phyloP scores from a whole-genome alignment of 1,140 invertebrate species.

The Diploscapter pachys region DNA sequence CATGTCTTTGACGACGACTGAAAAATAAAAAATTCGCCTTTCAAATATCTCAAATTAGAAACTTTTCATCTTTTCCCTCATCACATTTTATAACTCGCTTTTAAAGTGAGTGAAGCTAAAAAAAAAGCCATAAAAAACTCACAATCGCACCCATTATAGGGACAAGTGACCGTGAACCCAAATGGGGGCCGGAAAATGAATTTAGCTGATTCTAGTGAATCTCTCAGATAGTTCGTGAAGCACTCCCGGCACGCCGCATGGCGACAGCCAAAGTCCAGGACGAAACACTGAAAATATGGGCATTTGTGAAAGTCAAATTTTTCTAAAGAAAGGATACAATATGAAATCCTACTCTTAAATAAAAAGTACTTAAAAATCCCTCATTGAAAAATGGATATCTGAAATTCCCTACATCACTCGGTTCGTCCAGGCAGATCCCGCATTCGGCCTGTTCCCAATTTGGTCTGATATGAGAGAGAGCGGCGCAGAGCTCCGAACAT shows the following conservation, averaged over 20 bases:
- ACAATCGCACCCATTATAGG: conserved; percentile 25
- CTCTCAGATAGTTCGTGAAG: conserved; percentile 29
- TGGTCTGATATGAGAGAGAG: conserved; percentile 22
- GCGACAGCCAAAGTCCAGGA: conserved; percentile 31
- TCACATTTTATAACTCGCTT: too few relatives aligned
- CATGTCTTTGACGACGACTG: conserved; percentile 26
- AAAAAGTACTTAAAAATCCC: too few relatives aligned
- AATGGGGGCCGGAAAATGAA: conserved; percentile 30
- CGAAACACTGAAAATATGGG: background rate
- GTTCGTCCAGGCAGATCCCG: conserved; percentile 27
- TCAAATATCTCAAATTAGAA: background rate
- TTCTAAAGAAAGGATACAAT: too few relatives aligned
- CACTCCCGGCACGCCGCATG: conserved; percentile 26
- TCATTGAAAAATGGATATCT: too few relatives aligned
- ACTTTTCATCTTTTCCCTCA: too few relatives aligned
- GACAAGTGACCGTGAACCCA: conserved; percentile 33
- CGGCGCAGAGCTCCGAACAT: conserved; percentile 25
- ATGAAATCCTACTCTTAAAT: too few relatives aligned
- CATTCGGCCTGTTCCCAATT: conserved; percentile 28
- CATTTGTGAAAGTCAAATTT: too few relatives aligned
- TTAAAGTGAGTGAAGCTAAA: too few relatives aligned
- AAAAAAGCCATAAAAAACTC: background rate
- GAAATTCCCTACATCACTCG: background rate
- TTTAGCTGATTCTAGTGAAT: conserved; percentile 8
- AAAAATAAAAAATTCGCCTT: background rate